These are phyloP conservation scores for Hydrozoanthus tunicans DNA, from an alignment of 64 coral and sea anemone species.

Conservation along the genomic window DNA sequence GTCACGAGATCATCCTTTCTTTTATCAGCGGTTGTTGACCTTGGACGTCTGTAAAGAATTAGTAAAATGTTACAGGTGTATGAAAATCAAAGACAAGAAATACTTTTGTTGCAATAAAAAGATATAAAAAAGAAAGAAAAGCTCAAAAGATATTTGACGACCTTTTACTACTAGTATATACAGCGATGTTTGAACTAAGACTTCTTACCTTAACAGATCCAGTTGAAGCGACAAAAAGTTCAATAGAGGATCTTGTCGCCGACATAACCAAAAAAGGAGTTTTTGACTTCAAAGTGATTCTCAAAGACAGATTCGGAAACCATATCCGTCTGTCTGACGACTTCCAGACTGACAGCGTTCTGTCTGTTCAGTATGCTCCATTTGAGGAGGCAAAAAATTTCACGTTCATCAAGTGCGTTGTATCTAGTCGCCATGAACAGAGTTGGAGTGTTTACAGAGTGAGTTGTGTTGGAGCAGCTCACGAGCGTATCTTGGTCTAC, in stretches of 20 bases:
- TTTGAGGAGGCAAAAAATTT: conserved; percentile 14
- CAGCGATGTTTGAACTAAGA: too few relatives aligned
- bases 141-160: too few relatives aligned
- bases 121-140: too few relatives aligned
- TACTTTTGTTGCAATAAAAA: too few relatives aligned
- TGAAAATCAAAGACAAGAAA: too few relatives aligned
- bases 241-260: conserved; percentile 43
- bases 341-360: not conserved
- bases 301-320: conserved; percentile 71
- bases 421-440: not conserved
- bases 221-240: conserved; percentile 66
- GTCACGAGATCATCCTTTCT: too few relatives aligned
- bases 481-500: conserved; percentile 67
- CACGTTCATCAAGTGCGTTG: conserved; percentile 56
- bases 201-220: conserved; percentile 42
- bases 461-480: conserved; percentile 48
- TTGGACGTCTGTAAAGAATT: too few relatives aligned
- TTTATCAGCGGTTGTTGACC: too few relatives aligned
- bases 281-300: conserved; percentile 62
- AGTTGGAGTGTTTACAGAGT: conserved; percentile 47
- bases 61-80: too few relatives aligned
- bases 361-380: conserved; percentile 71
- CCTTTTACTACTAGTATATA: too few relatives aligned
- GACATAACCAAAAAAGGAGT: conserved; percentile 51
- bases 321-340: conserved; percentile 4